Conservation (phyloP, 2,113 vertebrate species). For the Lepus europaeus region DNA sequence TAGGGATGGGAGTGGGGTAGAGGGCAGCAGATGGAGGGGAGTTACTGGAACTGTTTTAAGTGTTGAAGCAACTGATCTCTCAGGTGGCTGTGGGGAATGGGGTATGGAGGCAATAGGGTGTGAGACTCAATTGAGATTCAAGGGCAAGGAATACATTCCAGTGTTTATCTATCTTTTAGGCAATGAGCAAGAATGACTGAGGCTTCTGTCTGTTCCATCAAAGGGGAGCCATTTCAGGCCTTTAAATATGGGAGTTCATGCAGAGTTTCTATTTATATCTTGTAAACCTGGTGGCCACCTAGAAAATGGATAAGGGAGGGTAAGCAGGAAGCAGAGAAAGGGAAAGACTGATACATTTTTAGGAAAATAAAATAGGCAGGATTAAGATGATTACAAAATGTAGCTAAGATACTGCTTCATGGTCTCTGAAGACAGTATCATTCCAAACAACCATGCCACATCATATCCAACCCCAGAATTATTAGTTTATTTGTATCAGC, state of each 20-base stretch:
- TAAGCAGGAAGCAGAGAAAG: constrained; percentile 21
- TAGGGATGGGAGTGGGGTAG: no score
- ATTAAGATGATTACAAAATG: constrained; percentile 4
- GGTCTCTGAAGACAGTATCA: background rate
- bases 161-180: no score
- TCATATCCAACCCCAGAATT: background rate
- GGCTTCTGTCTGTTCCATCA: no score
- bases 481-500: constrained; percentile 38
- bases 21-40: no score
- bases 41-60: no score
- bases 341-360: background rate
- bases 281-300: background rate
- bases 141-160: no score
- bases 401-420: constrained; percentile 5
- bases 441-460: background rate
- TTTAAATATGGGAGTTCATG: background rate
- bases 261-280: constrained; percentile 36
- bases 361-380: background rate
- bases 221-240: background rate
- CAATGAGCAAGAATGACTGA: no score
- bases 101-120: no score
- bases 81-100: no score
- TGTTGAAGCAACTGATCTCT: no score
- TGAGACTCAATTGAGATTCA: no score
- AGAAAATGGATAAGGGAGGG: background rate